Evolutionary conservation across 2,888 invertebrate species (phyloP).

Genomic region (Subacronicta megacephala): DNA sequence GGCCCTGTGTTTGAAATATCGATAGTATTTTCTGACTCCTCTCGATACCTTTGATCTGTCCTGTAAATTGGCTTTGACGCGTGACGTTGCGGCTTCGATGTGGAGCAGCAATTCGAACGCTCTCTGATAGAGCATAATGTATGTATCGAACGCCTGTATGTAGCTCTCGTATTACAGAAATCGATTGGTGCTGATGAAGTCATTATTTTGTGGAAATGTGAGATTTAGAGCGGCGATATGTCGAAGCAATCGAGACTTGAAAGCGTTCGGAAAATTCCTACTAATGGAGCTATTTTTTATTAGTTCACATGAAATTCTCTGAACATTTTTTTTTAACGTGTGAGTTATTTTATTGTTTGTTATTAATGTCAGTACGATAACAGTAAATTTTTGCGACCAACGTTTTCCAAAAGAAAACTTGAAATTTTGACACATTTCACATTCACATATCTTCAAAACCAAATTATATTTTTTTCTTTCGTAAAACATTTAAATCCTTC

Average conservation of each 20-base stretch:
- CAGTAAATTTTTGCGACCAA: no score
- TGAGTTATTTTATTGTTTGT: not conserved
- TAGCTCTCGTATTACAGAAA: constrained; percentile 38
- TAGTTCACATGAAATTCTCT: constrained; percentile 37
- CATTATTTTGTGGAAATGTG: constrained; percentile 45
- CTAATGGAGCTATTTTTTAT: constrained; percentile 52
- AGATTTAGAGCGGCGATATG: constrained; percentile 51
- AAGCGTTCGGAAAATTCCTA: constrained; percentile 47
- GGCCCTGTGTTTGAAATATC: constrained; percentile 54
- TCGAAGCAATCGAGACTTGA: constrained; percentile 37
- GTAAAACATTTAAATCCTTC: no score
- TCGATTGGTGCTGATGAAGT: constrained; percentile 48
- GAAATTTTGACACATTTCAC: no score
- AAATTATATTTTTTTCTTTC: no score
- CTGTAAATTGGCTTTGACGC: constrained; percentile 56
- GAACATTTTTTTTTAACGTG: constrained; percentile 16
- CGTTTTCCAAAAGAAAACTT: no score
- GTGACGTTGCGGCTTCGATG: constrained; percentile 45
- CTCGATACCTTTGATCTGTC: constrained; percentile 50
- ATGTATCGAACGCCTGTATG: constrained; percentile 24
- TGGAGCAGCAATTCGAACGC: constrained; percentile 58
- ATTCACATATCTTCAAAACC: no score
- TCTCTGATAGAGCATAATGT: constrained; percentile 39
- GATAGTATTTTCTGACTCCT: constrained; percentile 54
- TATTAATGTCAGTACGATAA: not conserved